A percentile compares a stretch with the other conserved stretches of the same genome.
These are phyloP conservation scores for Chaetogeoica ovagalla DNA, from an alignment of 2,888 invertebrate species.

Conservation along the genomic window DNA sequence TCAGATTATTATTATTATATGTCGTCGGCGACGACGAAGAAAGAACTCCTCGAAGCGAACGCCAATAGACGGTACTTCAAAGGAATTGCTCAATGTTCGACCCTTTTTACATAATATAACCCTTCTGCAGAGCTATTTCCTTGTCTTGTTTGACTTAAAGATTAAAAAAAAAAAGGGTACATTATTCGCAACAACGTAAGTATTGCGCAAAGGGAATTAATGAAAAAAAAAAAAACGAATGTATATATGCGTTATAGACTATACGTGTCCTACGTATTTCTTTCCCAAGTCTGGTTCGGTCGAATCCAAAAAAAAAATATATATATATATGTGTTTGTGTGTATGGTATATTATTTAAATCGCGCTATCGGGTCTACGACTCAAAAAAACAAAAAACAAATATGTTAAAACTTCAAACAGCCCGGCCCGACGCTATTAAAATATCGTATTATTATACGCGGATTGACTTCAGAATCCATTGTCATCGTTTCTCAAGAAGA, in stretches of 20 bases:
- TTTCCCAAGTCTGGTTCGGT: background rate
- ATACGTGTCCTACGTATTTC: background rate
- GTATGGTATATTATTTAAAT: too few relatives aligned
- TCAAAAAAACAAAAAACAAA: too few relatives aligned
- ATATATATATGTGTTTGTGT: too few relatives aligned
- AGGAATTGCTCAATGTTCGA: background rate
- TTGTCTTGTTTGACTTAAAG: constrained; percentile 9
- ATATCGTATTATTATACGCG: too few relatives aligned
- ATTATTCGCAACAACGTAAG: constrained; percentile 5
- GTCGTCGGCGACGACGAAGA: background rate
- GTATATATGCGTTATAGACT: background rate
- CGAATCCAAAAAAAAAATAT: background rate
- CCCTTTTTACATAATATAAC: background rate
- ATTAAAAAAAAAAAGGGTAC: background rate
- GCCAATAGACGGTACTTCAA: constrained; percentile 15
- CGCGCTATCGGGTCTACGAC: too few relatives aligned
- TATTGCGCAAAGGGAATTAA: background rate
- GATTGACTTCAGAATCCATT: too few relatives aligned
- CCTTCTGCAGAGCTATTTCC: constrained; percentile 12
- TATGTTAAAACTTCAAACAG: too few relatives aligned
- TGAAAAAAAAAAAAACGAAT: background rate
- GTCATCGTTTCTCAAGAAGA: too few relatives aligned
- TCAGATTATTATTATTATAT: background rate
- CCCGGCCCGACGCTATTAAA: too few relatives aligned
- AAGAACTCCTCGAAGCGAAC: constrained; percentile 14